Base-by-base conservation (phyloP, 2,113 vertebrate species). In the Tylochromis polylepis region DNA sequence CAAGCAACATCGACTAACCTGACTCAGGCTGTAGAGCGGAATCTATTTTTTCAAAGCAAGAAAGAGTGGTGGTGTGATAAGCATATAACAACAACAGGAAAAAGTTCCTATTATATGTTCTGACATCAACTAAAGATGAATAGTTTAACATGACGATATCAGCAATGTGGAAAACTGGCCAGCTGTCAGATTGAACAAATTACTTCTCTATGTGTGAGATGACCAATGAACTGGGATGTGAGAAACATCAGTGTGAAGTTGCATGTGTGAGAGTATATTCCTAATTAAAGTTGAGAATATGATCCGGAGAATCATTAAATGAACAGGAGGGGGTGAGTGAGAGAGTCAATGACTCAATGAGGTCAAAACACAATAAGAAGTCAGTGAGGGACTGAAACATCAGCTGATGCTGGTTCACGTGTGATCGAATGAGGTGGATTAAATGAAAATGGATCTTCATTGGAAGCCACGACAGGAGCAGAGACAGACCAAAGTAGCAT, bases 361-460 rank as follows among this genome's bases (percentile, higher is more conserved):
- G 87, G 77, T 90, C 55, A 89, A 38, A 53, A 53, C 34, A 86
- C 62, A 89, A 75, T 72, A 85, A 88, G 57, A 83, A 78, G 49
- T 2, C 31, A 38, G 59, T 27, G 43, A 80, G 79, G 14, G 70
- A 82, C 38, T 84, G 60, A 81, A 86, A 79, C 49, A 60, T 86
- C 83, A 85, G 83, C 90, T 86, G 89, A 82, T 20, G 16, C 29
- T 27, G 36, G 59, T 84, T 87, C 85, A 59, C 79, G 83, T 70
- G 58, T 36, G 79, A 87, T 88, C 60, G 70, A 84, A 84, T 83
- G 78, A 86, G 34, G 53, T 34, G 88, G 86, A 92, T 92, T 87
- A 91, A 79, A 79, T 84, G 62, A 87, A 89, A 89, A 93, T 22
- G 6, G 86, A 91, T 90, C 87, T 87, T 82, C 22, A 89, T 82